Conservation (phyloP, 1,140 invertebrate species). For the Drosophila ogumai region DNA sequence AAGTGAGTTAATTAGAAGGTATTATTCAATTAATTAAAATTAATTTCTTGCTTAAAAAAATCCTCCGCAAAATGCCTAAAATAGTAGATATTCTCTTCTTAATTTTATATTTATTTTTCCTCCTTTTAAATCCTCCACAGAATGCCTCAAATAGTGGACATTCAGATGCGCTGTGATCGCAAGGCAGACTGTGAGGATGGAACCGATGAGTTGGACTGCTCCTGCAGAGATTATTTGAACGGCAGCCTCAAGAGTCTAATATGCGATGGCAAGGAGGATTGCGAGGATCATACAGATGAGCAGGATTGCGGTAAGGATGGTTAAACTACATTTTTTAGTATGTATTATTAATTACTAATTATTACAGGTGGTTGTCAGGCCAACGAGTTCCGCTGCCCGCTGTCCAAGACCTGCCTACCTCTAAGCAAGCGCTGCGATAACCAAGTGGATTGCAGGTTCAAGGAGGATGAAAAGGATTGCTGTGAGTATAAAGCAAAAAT, state of each 20-base stretch:
- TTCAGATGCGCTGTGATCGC: conserved; percentile 88
- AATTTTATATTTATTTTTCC: not conserved
- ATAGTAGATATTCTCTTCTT: conserved; percentile 85
- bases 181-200: conserved; percentile 92
- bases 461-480: conserved; percentile 91
- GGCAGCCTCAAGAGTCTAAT: conserved; percentile 83
- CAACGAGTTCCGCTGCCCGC: conserved; percentile 70
- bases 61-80: conserved; percentile 87
- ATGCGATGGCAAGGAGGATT: conserved; percentile 93
- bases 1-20: conserved; percentile 44
- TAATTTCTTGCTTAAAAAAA: not conserved
- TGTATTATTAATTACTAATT: not conserved
- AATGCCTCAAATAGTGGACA: conserved; percentile 88
- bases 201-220: conserved; percentile 91
- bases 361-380: conserved; percentile 50
- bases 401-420: conserved; percentile 86
- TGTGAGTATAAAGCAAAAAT: conserved; percentile 85
- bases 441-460: conserved; percentile 87
- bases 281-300: conserved; percentile 91
- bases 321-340: too few relatives aligned
- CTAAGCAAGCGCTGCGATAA: conserved; percentile 87
- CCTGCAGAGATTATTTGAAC: conserved; percentile 89
- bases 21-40: not conserved
- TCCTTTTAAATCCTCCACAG: conserved; percentile 80
- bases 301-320: conserved; percentile 86